Base-by-base conservation (phyloP, 2,113 vertebrate genomes). In the Neomonachus schauinslandi region DNA sequence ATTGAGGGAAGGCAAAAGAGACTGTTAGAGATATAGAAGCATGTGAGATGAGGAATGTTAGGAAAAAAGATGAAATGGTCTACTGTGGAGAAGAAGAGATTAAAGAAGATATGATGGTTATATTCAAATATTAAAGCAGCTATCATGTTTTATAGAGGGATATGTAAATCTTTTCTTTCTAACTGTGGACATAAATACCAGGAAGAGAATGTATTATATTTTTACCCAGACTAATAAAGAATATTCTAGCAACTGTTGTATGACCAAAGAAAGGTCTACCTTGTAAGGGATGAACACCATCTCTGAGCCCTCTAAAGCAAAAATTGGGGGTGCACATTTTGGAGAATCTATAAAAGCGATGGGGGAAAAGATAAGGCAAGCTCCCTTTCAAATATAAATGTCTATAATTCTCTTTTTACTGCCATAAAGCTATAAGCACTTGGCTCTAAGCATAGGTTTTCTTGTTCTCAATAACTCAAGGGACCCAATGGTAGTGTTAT, bases 21-120 rank as follows among this genome's bases (percentile, higher is more conserved):
- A 67, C 49, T 65, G 19, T 72, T 26, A 69, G 72, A 84, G 15
- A 89, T 55, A 77, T 28, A 11, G 19, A 89, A 89, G 46, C 13
- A 18, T 67, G 39, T 86, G 57, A 92, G 72, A 87, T 86, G 36
- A 84, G 36, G 4, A 81, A 86, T 28, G 11, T 79, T 51, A 86
- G 36, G 0, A 11, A 72, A 72, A 67, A 57, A 55, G 39, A 61
- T 31, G 28, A 82, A 49, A 74, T 57, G 42, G 5, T 63, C 21
- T 76, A 59, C 7, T 21, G 8, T 33, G 42, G 42, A 89, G 85
- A 97, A 96, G 84, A 74, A 90, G 95, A 97, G 46, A 65, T n/a
- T 42, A 76, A 91, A 92, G n/a, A 79, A 84, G 72, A 88, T 51
- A 33, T 6, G 26, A 76, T 57, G 39, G 12, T 9, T 59, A 14